Percentiles rank a stretch among this genome's conserved stretches.
phyloP scores from a whole-genome alignment of 2,888 invertebrate genomes.

The Papilio elwesi region DNA sequence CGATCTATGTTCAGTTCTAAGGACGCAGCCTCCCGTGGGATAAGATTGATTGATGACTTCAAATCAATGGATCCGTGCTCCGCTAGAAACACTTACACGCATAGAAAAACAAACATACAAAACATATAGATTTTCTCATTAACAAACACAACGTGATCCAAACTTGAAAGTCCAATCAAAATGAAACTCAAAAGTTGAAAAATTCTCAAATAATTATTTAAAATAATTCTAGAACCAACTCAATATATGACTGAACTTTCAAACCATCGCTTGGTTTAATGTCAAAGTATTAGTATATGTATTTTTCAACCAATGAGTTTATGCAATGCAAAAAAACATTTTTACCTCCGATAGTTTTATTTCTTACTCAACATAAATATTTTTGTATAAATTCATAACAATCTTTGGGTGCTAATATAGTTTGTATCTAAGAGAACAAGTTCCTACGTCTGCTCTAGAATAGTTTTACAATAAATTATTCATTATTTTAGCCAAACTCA shows the following conservation, averaged over 20 bases:
- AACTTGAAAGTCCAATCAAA: slow-evolving; percentile 66
- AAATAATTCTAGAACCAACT: too few species aligned
- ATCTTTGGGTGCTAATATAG: slow-evolving; percentile 82
- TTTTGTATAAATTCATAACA: slow-evolving; percentile 84
- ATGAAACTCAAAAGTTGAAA: slow-evolving; percentile 41
- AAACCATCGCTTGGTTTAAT: too few species aligned
- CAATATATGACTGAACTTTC: too few species aligned
- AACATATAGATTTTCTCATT: slow-evolving; percentile 33
- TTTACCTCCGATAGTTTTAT: slow-evolving; percentile 77
- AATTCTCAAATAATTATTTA: slow-evolving; percentile 14
- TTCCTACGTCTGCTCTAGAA: slow-evolving; percentile 50
- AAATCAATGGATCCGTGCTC: slow-evolving; percentile 82
- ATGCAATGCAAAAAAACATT: slow-evolving; percentile 52
- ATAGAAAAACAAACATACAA: slow-evolving; percentile 41
- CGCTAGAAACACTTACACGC: slow-evolving; percentile 49
- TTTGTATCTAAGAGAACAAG: slow-evolving; percentile 66
- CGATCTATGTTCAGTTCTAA: slow-evolving; percentile 79
- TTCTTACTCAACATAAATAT: slow-evolving; percentile 84
- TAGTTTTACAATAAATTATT: slow-evolving; percentile 56
- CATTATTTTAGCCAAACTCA: slow-evolving; percentile 53
- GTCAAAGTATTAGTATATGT: too few species aligned
- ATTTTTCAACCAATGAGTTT: slow-evolving; percentile 23
- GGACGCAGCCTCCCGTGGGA: slow-evolving; percentile 73
- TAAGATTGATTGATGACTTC: slow-evolving; percentile 83
- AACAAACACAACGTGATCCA: slow-evolving; percentile 52